These are phyloP conservation scores for Pogonocherus hispidulus DNA, from an alignment of 2,888 invertebrate species.

Conservation along the genomic window DNA sequence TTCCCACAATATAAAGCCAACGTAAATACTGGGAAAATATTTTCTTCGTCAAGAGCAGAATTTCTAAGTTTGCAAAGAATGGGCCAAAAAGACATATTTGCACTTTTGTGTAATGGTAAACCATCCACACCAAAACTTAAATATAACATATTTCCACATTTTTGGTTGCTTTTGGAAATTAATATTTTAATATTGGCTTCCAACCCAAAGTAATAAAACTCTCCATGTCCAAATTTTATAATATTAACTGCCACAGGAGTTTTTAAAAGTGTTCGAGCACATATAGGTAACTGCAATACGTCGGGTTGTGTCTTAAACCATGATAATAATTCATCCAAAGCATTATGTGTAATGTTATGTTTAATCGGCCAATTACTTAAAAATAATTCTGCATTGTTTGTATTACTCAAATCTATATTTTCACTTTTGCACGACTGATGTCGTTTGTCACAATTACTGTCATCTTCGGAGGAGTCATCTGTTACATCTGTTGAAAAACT, in stretches of 20 bases:
- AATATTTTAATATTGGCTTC: too few species aligned
- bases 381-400: conserved; percentile 5
- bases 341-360: conserved; percentile 32
- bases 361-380: conserved; percentile 32
- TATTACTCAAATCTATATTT: not conserved
- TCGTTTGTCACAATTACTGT: too few species aligned
- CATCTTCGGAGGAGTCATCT: too few species aligned
- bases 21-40: conserved; percentile 35
- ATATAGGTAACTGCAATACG: conserved; percentile 7
- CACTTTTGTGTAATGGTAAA: conserved; percentile 42
- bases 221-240: conserved; percentile 5
- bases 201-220: conserved; percentile 28
- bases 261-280: conserved; percentile 21
- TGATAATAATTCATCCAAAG: conserved; percentile 29
- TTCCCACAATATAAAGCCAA: conserved; percentile 30
- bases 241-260: conserved; percentile 8
- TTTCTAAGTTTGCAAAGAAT: conserved; percentile 42
- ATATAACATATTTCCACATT: not conserved
- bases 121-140: conserved; percentile 44
- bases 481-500: too few species aligned
- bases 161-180: too few species aligned
- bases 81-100: conserved; percentile 44
- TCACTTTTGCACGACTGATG: not conserved
- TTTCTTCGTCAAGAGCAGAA: too few species aligned
- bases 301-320: conserved; percentile 25